Evolutionary conservation across 2,888 invertebrate species (phyloP), one percentile per base, ranked within the genome.

Genomic region (Stenotaenia linearis): DNA sequence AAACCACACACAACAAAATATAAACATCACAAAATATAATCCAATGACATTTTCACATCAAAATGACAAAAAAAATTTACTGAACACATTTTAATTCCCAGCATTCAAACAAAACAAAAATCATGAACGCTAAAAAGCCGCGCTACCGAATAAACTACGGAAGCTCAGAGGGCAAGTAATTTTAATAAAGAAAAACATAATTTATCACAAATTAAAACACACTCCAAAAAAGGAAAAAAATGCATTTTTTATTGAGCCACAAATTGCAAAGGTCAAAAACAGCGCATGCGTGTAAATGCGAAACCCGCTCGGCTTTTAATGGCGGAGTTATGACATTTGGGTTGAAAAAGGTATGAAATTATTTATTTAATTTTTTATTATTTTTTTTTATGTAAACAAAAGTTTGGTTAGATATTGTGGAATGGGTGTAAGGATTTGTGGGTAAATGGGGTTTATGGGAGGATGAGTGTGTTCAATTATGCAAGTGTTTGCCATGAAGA

Each of bases 401-500:
- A n/a, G n/a, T n/a, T n/a, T n/a, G n/a, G n/a, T n/a, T n/a, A n/a
- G 40, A 3, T 40, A 40, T 40, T 40, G 40, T 10, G n/a, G n/a
- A n/a, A n/a, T n/a, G n/a, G n/a, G n/a, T 12, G 40, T 0, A 40
- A 40, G 50, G 50, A 18, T 18, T 50, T 50, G 18, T 45, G 45
- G 4, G n/a, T 12, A 15, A 40, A 32, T 32, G 4, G 32, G 50
- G 40, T 1, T n/a, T n/a, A 50, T 7, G 21, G n/a, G 50, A 50
- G 50, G 28, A 21, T 23, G 9, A 28, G 9, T 10, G 28, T 69
- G 28, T 69, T 69, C 9, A 28, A 69, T 69, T 69, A 69, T 69
- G 69, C 69, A 69, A 69, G 69, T 25, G 69, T 69, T 69, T 69
- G 25, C 69, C 69, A 28, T 69, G 69, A 69, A 69, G 69, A 69